Evolutionary conservation across 2,113 vertebrate genomes (phyloP), one percentile per base, ranked within the genome.

Genomic region (Equus quagga): DNA sequence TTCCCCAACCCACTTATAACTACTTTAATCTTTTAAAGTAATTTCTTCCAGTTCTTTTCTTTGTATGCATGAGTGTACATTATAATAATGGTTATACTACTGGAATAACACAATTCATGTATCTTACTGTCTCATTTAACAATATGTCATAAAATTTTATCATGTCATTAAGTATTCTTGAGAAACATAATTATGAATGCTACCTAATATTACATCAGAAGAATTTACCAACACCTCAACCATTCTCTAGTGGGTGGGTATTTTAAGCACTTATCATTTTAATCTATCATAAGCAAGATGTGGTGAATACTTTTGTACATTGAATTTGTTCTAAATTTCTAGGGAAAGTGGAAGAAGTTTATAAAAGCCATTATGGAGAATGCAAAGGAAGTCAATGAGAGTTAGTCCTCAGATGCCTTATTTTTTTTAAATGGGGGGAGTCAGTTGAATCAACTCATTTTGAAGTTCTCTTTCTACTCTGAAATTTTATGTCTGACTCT

Each of bases 401-500:
- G 8, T 92, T 75, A 41, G 41, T 72, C 10, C 24, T 78, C 9
- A 36, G 6, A 65, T 72, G 8, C 15, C 7, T 75, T 69, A 75
- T 93, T 73, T 58, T 72, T 82, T 90, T 94, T 85, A 2, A 76
- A 76, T 72, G 28, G 11, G 94, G 8, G 36, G 31, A 54, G 3
- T 93, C 18, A 82, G 15, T 62, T 89, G 67, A 89, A 85, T 85
- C 12, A 51, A 88, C 5, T 87, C 14, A 90, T 76, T 70, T 96
- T 78, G 79, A 91, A 94, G 31, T 79, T 84, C 17, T 67, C 26
- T 89, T 80, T 18, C 24, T 90, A 49, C 19, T 75, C 72, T 75
- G 26, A 93, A 87, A 76, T 91, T 82, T 96, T 93, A 92, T 89
- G 54, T 81, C 28, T 87, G 44, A 90, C 17, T 91, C 54, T 82